Evolutionary conservation across 2,888 invertebrate genomes (phyloP).

Genomic region (Thymelicus acteon): DNA sequence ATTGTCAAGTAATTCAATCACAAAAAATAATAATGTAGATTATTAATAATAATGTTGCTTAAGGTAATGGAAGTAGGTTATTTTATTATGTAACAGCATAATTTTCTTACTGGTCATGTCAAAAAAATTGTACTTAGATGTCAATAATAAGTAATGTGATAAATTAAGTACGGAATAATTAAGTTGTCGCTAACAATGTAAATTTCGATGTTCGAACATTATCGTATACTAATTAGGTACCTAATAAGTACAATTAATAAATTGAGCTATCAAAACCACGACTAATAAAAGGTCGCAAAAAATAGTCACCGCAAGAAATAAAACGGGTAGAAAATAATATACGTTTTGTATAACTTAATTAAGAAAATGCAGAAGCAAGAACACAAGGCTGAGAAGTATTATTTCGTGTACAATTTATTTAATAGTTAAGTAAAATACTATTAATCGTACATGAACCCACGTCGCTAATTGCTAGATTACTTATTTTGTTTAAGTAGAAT

Average conservation of each 20-base stretch:
- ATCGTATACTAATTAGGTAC: slow-evolving; percentile 52
- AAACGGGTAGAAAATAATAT: slow-evolving; percentile 47
- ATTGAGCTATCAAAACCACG: slow-evolving; percentile 76
- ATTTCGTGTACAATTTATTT: slow-evolving; percentile 45
- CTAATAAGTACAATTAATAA: slow-evolving; percentile 64
- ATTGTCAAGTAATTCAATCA: neutral
- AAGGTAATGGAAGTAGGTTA: neutral
- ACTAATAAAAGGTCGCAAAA: slow-evolving; percentile 67
- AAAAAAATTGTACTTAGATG: neutral
- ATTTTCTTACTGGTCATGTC: neutral
- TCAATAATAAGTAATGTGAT: neutral
- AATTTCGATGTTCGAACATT: slow-evolving; percentile 68
- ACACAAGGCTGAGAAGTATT: slow-evolving; percentile 57
- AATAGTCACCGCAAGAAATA: slow-evolving; percentile 57
- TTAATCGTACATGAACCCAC: slow-evolving; percentile 54
- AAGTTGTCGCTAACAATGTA: slow-evolving; percentile 36
- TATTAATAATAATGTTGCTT: neutral
- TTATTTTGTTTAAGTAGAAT: slow-evolving; percentile 34
- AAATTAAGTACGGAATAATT: slow-evolving; percentile 42
- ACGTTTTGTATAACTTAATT: slow-evolving; percentile 50
- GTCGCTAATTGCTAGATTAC: slow-evolving; percentile 73
- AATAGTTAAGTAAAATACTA: slow-evolving; percentile 56
- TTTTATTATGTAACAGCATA: neutral
- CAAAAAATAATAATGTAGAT: neutral
- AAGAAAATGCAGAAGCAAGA: slow-evolving; percentile 68